Evolutionary conservation across 2,797 vertebrate species (phyloP), one percentile per base, ranked within the genome.

Genomic region (Chaetodon trifasciatus): DNA sequence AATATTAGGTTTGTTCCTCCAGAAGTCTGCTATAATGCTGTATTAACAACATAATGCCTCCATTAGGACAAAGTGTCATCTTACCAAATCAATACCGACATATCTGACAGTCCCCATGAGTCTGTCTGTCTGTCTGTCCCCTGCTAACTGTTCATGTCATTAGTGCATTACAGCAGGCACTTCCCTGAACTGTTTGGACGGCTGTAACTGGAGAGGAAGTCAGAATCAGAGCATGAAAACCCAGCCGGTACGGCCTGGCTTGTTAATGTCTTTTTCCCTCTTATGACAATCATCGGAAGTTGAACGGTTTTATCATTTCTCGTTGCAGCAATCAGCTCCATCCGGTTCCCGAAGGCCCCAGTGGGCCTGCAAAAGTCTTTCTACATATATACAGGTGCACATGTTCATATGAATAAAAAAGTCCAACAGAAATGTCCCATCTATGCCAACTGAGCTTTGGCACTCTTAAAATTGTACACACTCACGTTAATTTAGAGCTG

Each of bases 41-140:
- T 75, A 90, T 89, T 93, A 94, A 89, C 84, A 88, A 75, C 85
- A 68, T 93, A 89, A 93, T 87, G 89, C 77, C 65, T 92, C 91
- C 93, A 95, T 93, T 94, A 93, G 88, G 70, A 89, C 77, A 87
- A 78, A 72, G 93, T 90, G 83, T 94, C 91, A 84, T 90, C 66
- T 94, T 94, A 91, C 94, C 70, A 79, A 89, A 94, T 95, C 94
- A 89, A 95, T 95, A 90, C 64, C 1, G 75, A 89, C 89, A 85
- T 89, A 84, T 91, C 89, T 90, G 92, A 92, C 92, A 74, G 90
- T 90, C 88, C 86, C 83, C 77, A 74, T 21, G 50, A 90, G 87
- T 84, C 86, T 82, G 78, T 83, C 81, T 86, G 82, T 85, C 78
- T 64, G 73, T 90, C 87, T 80, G 13, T 92, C 86, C 91, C 81